A percentile compares a stretch with the other conserved stretches of the same genome.
phyloP scores from a whole-genome alignment of 1,140 invertebrate species.

The Stenopsyche tienmushanensis region DNA sequence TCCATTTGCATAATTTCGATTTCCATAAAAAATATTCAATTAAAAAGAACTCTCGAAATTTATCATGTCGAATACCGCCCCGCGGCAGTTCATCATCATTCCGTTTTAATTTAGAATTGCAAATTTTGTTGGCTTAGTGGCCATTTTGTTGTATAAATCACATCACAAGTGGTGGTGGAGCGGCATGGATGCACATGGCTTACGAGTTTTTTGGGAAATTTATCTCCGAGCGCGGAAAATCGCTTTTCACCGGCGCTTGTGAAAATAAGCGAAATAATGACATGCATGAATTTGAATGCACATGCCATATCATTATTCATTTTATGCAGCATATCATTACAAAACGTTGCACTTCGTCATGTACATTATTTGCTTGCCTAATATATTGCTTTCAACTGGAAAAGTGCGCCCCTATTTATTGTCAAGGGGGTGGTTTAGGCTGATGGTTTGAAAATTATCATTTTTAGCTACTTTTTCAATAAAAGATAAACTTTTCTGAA shows the following conservation, averaged over 20 bases:
- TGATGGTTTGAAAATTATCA: no score
- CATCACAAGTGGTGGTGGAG: constrained; percentile 14
- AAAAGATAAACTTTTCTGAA: no score
- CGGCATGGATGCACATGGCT: constrained; percentile 14
- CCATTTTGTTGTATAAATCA: constrained; percentile 36
- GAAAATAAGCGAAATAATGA: not conserved
- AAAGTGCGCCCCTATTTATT: no score
- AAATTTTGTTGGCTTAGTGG: constrained; percentile 34
- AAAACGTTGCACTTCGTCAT: not conserved
- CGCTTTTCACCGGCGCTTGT: constrained; percentile 3
- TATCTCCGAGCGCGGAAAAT: not conserved
- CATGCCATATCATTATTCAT: constrained; percentile 8
- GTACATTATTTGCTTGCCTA: no score
- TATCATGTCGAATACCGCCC: not conserved
- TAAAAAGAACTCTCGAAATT: not conserved
- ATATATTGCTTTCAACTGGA: no score
- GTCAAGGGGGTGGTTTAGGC: no score
- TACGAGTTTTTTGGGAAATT: constrained; percentile 3
- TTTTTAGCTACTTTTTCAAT: no score
- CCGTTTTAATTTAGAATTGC: constrained; percentile 36
- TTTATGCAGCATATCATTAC: constrained; percentile 12
- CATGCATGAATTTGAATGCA: constrained; percentile 5
- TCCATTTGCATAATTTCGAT: no score
- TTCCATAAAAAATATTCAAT: constrained; percentile 12
- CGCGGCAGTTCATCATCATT: constrained; percentile 22